Percentiles rank a stretch among this genome's conserved stretches.
phyloP scores from a whole-genome alignment of 2,888 invertebrate species.

The Poecilobothrus nobilitatus region DNA sequence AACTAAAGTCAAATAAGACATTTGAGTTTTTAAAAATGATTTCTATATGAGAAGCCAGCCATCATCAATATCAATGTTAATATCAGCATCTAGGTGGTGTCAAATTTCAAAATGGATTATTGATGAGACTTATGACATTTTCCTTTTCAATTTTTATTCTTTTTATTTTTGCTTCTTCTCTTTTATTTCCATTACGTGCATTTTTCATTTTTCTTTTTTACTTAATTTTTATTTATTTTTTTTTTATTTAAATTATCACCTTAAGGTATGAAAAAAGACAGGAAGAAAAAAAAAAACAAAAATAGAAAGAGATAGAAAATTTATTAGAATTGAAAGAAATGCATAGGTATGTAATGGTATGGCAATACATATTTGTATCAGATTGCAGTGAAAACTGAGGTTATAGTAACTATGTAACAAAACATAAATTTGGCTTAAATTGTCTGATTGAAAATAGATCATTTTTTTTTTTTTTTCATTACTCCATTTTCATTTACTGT shows the following conservation, averaged over 20 bases:
- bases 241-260: background rate
- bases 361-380: no score
- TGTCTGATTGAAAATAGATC: background rate
- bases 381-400: no score
- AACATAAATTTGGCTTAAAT: background rate
- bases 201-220: background rate
- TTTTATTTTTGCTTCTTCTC: background rate
- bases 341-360: background rate
- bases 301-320: background rate
- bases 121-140: conserved; percentile 6
- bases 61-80: no score
- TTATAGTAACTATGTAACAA: no score
- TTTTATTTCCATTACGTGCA: no score
- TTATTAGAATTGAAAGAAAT: background rate
- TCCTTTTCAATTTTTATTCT: background rate
- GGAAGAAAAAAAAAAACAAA: background rate
- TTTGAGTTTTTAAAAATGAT: background rate
- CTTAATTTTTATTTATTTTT: background rate
- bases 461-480: no score
- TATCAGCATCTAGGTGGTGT: background rate
- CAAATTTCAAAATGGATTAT: conserved; percentile 1
- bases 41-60: background rate
- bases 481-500: no score
- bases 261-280: background rate
- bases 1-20: background rate